Base-by-base conservation (phyloP, 2,888 invertebrate species). In the Eupithecia subfuscata region DNA sequence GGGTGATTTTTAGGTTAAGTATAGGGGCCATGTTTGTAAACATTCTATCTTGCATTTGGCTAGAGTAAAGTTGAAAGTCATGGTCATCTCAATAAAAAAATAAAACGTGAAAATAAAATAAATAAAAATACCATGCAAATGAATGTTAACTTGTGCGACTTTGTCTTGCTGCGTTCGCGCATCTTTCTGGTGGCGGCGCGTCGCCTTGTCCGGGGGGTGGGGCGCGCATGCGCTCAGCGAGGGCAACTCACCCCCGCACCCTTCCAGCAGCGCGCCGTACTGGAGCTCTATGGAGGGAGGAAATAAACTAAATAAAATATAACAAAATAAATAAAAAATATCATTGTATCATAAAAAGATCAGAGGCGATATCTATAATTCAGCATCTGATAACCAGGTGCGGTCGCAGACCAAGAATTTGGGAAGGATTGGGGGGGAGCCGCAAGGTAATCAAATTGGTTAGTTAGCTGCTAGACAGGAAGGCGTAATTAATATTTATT, bases 121-220 rank as follows among this genome's bases (percentile, higher is more conserved):
- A 86, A 84, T 2, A 86, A 90, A 87, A 96, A 95, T 96, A 98
- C 98, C 97, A 93, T 97, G 97, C 86, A 97, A 95, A 93, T 98
- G 97, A 87, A 97, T 97, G 95, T 97, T 97, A 95, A 97, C 96
- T 95, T 97, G 96, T 85, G 96, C 96, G 85, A 97, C 92, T 94
- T 96, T 97, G 89, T 97, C 97, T 89, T 97, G 94, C 83, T 96
- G 96, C 88, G 97, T 96, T 81, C 96, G 96, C 85, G 96, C 96
- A 85, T 96, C 93, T 90, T 96, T 96, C 80, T 96, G 95, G 79
- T 90, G 91, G 6, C 91, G 88, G 22, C 93, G 90, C 74, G 92
- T 86, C 86, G 96, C 96, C 87, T 97, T 97, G 94, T 97, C 97
- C 90, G 92, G 91, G 92, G 95, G 92, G 91, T 92, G 90, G 83